Evolutionary conservation across 2,797 vertebrate genomes (phyloP).

Genomic region (Margarornis squamiger): DNA sequence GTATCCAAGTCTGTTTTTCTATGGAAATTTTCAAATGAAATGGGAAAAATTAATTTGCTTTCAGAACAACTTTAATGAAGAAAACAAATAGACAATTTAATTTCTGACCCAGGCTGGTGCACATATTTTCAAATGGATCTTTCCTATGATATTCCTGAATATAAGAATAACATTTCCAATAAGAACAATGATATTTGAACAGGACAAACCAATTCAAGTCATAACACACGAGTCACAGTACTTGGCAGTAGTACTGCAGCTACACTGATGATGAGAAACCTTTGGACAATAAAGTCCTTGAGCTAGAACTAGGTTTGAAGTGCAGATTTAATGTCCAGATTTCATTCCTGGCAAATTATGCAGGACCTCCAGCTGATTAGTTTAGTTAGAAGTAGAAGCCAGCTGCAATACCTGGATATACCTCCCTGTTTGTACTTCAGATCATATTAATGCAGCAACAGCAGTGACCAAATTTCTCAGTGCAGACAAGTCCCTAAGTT

Average conservation of each 20-base stretch:
- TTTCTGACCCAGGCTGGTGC: background rate
- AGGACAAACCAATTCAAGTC: background rate
- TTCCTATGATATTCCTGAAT: background rate
- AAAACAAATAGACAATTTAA: background rate
- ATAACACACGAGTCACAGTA: rapidly evolving
- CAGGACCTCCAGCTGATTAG: background rate
- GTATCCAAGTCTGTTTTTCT: background rate
- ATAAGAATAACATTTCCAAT: background rate
- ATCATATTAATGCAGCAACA: conserved; percentile 8
- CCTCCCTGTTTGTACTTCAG: background rate
- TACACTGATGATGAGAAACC: background rate
- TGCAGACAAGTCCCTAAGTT: conserved; percentile 44
- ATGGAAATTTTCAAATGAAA: background rate
- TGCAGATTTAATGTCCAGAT: background rate
- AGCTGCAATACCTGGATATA: background rate
- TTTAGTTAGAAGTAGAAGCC: background rate
- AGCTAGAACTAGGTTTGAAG: background rate
- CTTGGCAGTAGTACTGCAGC: background rate
- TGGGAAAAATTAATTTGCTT: background rate
- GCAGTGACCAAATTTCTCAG: conserved; percentile 29
- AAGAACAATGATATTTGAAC: background rate
- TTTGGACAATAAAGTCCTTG: background rate
- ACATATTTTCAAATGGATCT: background rate
- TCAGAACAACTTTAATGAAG: background rate
- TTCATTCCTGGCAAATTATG: background rate